These are phyloP conservation scores for Phaenicophaeus curvirostris DNA, from an alignment of 2,797 vertebrate genomes.

Conservation along the genomic window DNA sequence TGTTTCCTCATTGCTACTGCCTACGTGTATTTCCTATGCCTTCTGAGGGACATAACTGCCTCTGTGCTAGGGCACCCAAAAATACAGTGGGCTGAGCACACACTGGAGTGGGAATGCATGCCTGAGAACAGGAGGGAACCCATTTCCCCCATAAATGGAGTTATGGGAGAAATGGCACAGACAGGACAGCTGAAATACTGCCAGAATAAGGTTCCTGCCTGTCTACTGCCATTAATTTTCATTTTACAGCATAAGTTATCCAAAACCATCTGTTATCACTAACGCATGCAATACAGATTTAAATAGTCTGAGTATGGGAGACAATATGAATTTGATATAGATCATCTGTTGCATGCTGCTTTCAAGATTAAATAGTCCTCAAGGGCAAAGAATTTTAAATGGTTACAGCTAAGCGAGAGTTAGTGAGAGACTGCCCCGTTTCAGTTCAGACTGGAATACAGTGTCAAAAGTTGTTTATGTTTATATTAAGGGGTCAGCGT, in stretches of 20 bases:
- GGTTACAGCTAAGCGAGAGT: constrained; percentile 45
- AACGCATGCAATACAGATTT: constrained; percentile 51
- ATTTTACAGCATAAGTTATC: constrained; percentile 15
- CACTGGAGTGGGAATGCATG: neutral
- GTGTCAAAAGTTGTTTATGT: neutral
- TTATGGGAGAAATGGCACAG: constrained; percentile 44
- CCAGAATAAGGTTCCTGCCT: constrained; percentile 26
- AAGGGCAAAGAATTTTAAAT: constrained; percentile 54
- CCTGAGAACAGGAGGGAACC: constrained; percentile 14
- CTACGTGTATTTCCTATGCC: neutral
- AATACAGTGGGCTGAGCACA: neutral
- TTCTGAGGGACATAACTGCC: neutral
- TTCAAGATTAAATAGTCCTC: constrained; percentile 48
- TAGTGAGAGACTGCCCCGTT: constrained; percentile 7
- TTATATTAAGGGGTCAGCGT: neutral
- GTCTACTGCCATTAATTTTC: constrained; percentile 35
- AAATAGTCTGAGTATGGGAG: constrained; percentile 37
- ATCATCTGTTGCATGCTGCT: constrained; percentile 40
- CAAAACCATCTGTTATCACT: constrained; percentile 63
- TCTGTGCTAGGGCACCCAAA: neutral
- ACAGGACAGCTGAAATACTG: constrained; percentile 58
- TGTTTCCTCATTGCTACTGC: neutral
- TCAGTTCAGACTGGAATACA: constrained; percentile 38
- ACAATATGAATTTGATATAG: constrained; percentile 58
- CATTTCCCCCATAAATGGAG: constrained; percentile 46